Evolutionary conservation across 2,888 invertebrate genomes (phyloP), one percentile per base, ranked within the genome.

Genomic region (Sinohyriopsis cumingii): DNA sequence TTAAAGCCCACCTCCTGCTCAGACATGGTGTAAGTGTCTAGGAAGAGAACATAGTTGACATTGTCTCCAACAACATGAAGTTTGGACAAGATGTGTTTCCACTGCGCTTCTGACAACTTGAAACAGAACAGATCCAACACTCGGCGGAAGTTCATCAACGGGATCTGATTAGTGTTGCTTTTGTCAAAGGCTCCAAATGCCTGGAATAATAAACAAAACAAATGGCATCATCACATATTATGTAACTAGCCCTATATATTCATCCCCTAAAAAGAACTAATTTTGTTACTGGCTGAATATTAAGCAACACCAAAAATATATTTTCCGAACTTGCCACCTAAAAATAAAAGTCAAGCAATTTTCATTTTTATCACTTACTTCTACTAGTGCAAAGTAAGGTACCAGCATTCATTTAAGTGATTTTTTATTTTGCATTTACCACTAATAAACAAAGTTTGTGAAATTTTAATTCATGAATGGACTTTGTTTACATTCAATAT

Each of bases 41-140:
- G 71, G 79, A 88, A 87, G 45, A 78, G 66, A 15, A 73, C 68
- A 71, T 88, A 88, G 67, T 85, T 82, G 56, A 88, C 82, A 55
- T 72, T 79, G 62, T 83, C 80, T 33, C 84, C 85, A 3, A 75
- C 69, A 25, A 77, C 65, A 53, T 71, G 71, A 63, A 88, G 69
- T 54, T 81, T 80, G 22, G 78, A 76, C 66, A 80, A 67, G 12
- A 88, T 69, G 65, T 81, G 75, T 67, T 82, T 83, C 85, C 88
- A 89, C 80, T 89, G 88, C 7, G 75, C 61, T 15, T 87, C 82
- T 0, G 86, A 84, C 81, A 88, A 63, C 69, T 84, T 84, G 76
- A 88, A 88, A 71, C 86, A 87, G 81, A 89, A 89, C 67, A 85
- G 78, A 72, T 89, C 88, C 19, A 89, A 69, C 12, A 88, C 78